Evolutionary conservation across 2,888 invertebrate genomes (phyloP), one percentile per base, ranked within the genome.

Genomic region (Brachyopa scutellaris): DNA sequence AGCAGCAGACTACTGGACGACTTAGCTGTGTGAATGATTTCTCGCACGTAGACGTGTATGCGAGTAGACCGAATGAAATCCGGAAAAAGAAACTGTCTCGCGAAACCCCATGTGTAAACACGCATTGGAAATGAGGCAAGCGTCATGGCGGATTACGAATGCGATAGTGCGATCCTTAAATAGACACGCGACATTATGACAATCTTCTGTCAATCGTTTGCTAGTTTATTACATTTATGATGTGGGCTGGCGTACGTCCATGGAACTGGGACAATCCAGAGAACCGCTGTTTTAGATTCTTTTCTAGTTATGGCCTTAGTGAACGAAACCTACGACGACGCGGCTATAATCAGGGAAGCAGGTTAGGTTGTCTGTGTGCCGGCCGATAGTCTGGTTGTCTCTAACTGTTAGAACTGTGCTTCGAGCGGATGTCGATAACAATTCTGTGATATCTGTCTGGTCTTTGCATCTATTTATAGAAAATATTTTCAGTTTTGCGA

Each of bases 161-260:
- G 61, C 67, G 73, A 79, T 73, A 73, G 73, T 73, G 51, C 66
- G 73, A 74, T 80, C 79, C 79, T 76, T 76, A 76, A 80, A 80
- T 62, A 57, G 74, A 69, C 51, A 26, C 36, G 47, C 69, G 57
- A 76, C 69, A 80, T 70, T 57, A 21, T 55, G 69, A 80, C 80
- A 70, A 80, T 76, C 80, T 76, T 51, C 49, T 76, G 80, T 80
- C 80, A 80, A 80, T 80, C 69, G 80, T 45, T 76, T 51, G 49
- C 57, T 80, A 70, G 76, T 79, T 79, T 79, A 79, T 79, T 67
- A 67, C 40, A 21, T 42, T 42, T 53, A 26, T 13, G 17, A 62
- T 49, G 80, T 80, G 57, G 76, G 76, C 59, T 64, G 74, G 9
- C 45, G 6, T 51, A 9, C 40, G 47, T n/a, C 13, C n/a, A 55